A percentile compares a stretch with the other conserved stretches of the same genome.
These are phyloP conservation scores for Picathartes gymnocephalus DNA, from an alignment of 2,113 vertebrate species.

Conservation along the genomic window DNA sequence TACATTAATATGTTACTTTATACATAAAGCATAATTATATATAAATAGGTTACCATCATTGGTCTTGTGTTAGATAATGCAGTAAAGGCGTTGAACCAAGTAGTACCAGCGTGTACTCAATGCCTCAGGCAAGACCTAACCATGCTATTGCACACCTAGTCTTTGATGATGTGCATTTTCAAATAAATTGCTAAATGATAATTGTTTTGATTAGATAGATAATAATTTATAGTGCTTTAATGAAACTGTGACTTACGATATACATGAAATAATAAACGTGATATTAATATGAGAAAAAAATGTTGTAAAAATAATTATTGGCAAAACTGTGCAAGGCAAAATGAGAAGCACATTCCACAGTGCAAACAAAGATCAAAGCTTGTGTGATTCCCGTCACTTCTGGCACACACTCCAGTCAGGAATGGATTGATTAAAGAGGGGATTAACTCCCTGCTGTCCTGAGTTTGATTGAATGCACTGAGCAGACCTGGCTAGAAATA, in stretches of 20 bases:
- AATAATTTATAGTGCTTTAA: conserved; percentile 16
- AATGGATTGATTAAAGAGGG: conserved; percentile 68
- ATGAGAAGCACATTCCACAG: conserved; percentile 57
- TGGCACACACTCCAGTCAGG: conserved; percentile 54
- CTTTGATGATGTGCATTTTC: conserved; percentile 3
- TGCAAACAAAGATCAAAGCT: conserved; percentile 67
- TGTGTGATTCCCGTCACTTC: conserved; percentile 22
- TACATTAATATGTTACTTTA: not conserved
- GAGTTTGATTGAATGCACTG: conserved; percentile 26
- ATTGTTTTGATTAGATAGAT: conserved; percentile 15
- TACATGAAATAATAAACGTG: conserved; percentile 34
- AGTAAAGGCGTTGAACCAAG: not conserved
- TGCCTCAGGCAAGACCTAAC: not conserved
- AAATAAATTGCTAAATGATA: not conserved
- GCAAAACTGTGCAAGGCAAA: conserved; percentile 15
- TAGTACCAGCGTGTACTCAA: not conserved
- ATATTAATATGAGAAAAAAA: conserved; percentile 45
- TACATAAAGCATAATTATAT: not conserved
- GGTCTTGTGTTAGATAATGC: not conserved
- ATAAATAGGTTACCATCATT: not conserved
- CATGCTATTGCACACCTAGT: not conserved
- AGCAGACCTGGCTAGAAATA: conserved; percentile 21
- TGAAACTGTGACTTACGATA: not conserved
- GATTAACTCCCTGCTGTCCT: conserved; percentile 73
- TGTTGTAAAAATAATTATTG: conserved; percentile 46